Percentiles rank a stretch among this genome's conserved stretches.
Conservation (phyloP, 37 sponge, comb jelly and placozoan species). For the Crambe crambe region DNA sequence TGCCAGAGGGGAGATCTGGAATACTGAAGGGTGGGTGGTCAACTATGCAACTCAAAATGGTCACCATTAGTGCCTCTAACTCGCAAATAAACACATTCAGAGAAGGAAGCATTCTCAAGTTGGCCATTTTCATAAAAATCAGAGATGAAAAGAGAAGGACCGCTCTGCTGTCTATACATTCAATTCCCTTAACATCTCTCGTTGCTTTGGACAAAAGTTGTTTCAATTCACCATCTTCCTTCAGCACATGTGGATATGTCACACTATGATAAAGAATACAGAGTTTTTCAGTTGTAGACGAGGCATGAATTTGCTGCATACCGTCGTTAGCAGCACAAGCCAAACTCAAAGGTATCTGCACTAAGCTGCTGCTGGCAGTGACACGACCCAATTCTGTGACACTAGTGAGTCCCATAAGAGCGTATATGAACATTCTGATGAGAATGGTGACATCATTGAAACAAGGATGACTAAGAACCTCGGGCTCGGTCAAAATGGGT, state of each 20-base stretch:
- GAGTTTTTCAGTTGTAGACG: background rate
- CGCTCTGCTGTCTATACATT: background rate
- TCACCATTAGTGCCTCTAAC: conserved; percentile 35
- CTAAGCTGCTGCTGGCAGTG: conserved; percentile 10
- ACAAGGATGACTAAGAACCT: conserved; percentile 14
- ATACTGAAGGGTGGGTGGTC: background rate
- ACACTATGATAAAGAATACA: conserved; percentile 24
- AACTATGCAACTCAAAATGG: conserved; percentile 6
- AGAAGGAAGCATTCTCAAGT: conserved; percentile 1
- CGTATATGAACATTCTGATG: conserved; percentile 35
- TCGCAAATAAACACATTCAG: conserved; percentile 12
- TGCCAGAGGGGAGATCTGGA: conserved; percentile 5
- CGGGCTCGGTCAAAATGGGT: conserved; percentile 24
- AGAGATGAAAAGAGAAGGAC: background rate
- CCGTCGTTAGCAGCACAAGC: background rate
- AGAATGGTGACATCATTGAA: conserved; percentile 39
- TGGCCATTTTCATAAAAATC: conserved; percentile 10
- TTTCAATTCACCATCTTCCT: background rate
- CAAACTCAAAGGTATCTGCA: background rate
- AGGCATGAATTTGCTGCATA: background rate
- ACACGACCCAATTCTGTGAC: conserved; percentile 52
- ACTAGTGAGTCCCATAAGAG: conserved; percentile 26
- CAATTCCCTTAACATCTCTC: background rate
- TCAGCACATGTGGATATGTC: background rate
- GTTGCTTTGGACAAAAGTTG: background rate